phyloP scores from a whole-genome alignment of 2,888 invertebrate species.

The Ganaspis brasiliensis region DNA sequence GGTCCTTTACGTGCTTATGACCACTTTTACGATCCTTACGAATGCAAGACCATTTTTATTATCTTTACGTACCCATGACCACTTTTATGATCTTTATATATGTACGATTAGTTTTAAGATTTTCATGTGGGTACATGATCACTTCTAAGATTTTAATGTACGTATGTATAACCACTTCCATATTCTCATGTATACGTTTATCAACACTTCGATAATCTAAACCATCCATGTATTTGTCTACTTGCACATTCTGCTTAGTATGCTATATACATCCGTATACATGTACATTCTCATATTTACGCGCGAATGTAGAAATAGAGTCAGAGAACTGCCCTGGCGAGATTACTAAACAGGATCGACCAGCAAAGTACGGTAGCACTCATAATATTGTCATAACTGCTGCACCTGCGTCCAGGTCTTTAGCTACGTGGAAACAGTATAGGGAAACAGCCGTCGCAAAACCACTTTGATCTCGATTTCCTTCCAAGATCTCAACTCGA shows the following conservation, averaged over 20 bases:
- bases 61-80: too few relatives aligned
- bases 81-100: too few relatives aligned
- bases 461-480: conserved; percentile 71
- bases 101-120: not conserved
- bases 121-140: too few relatives aligned
- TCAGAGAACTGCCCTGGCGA: conserved; percentile 49
- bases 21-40: too few relatives aligned
- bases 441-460: conserved; percentile 60
- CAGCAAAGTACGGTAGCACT: conserved; percentile 55
- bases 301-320: conserved; percentile 36
- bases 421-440: conserved; percentile 49
- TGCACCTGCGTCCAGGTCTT: conserved; percentile 65
- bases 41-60: too few relatives aligned
- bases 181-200: too few relatives aligned
- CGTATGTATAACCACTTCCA: too few relatives aligned
- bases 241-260: not conserved
- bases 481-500: conserved; percentile 61
- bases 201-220: too few relatives aligned
- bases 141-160: too few relatives aligned
- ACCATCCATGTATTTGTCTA: not conserved
- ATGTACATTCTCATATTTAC: not conserved
- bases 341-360: conserved; percentile 64
- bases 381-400: conserved; percentile 71
- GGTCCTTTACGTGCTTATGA: too few relatives aligned
- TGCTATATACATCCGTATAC: not conserved